Evolutionary conservation across 2,113 vertebrate species (phyloP).

Genomic region (Urocitellus parryii): DNA sequence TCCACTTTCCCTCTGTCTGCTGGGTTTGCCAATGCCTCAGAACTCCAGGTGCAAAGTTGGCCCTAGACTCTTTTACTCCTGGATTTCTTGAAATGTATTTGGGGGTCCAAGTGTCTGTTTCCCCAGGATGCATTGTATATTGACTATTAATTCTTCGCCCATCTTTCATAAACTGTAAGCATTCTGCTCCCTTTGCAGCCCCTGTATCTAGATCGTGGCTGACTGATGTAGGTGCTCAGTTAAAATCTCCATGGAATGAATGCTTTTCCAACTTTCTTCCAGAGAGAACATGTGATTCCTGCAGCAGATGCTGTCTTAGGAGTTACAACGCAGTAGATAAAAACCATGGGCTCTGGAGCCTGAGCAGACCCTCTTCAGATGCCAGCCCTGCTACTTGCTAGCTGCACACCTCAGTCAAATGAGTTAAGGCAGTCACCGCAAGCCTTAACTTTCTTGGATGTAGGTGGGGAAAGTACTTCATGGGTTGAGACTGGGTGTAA

Average conservation of each 20-base stretch:
- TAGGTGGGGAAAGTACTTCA: neutral
- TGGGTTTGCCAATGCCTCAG: neutral
- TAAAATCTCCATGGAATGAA: neutral
- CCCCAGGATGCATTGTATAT: neutral
- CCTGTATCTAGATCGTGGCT: neutral
- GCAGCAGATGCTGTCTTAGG: neutral
- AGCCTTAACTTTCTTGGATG: neutral
- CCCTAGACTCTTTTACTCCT: neutral
- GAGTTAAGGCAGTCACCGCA: neutral
- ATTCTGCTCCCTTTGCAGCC: neutral
- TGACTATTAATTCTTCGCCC: neutral
- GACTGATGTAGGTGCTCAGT: neutral
- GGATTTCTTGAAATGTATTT: neutral
- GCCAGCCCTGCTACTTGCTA: neutral
- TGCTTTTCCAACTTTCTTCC: neutral
- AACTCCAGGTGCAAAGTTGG: neutral
- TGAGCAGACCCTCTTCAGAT: neutral
- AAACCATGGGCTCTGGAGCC: neutral
- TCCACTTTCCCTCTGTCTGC: neutral
- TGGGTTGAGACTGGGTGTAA: constrained; percentile 13
- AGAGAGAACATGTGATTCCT: neutral
- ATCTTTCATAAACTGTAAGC: neutral
- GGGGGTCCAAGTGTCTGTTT: neutral
- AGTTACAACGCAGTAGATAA: neutral
- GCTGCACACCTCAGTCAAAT: neutral